phyloP scores from a whole-genome alignment of 2,888 invertebrate species.

The Hemicrepidius hirtus region DNA sequence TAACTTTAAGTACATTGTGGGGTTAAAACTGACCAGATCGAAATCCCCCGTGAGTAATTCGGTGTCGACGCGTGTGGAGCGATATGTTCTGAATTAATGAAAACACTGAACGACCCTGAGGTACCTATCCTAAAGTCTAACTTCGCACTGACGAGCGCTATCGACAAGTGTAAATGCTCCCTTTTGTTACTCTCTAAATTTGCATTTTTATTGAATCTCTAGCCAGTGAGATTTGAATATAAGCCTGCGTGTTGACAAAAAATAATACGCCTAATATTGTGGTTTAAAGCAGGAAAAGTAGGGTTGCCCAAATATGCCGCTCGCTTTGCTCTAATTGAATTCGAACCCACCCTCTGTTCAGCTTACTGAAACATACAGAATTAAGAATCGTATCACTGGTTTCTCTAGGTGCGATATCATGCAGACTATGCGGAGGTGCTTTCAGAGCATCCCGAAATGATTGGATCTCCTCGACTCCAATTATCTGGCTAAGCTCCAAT shows the following conservation, averaged over 20 bases:
- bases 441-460: slow-evolving; percentile 70
- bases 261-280: slow-evolving; percentile 81
- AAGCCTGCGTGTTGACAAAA: slow-evolving; percentile 75
- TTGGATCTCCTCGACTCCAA: slow-evolving; percentile 73
- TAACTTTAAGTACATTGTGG: slow-evolving; percentile 71
- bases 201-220: slow-evolving; percentile 74
- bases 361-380: slow-evolving; percentile 47
- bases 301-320: slow-evolving; percentile 69
- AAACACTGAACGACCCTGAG: slow-evolving; percentile 63
- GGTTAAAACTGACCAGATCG: slow-evolving; percentile 70
- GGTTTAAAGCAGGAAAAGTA: slow-evolving; percentile 63
- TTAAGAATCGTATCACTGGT: slow-evolving; percentile 49
- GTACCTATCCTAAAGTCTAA: slow-evolving; percentile 54
- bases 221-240: slow-evolving; percentile 72
- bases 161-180: slow-evolving; percentile 72
- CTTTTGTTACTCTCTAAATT: slow-evolving; percentile 77
- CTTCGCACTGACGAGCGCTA: slow-evolving; percentile 64
- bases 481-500: slow-evolving; percentile 82
- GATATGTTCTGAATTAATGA: slow-evolving; percentile 71
- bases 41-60: slow-evolving; percentile 71
- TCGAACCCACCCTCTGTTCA: slow-evolving; percentile 42
- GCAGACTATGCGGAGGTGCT: slow-evolving; percentile 58
- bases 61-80: slow-evolving; percentile 69
- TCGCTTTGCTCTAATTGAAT: slow-evolving; percentile 54
- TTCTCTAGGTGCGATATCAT: slow-evolving; percentile 48